These are phyloP conservation scores for Pyrgus malvae DNA, from an alignment of 2,888 invertebrate species.

Conservation along the genomic window DNA sequence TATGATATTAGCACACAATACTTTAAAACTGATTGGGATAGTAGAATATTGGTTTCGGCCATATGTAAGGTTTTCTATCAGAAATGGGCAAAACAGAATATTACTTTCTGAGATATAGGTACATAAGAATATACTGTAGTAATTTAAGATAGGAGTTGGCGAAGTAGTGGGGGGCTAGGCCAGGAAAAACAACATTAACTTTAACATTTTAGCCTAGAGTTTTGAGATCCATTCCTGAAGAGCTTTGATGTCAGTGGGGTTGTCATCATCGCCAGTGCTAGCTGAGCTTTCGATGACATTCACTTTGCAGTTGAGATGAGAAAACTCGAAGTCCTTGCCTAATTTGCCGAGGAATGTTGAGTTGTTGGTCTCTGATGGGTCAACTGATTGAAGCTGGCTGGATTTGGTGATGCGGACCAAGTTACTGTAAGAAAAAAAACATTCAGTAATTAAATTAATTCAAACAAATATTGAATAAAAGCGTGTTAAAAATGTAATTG, in stretches of 20 bases:
- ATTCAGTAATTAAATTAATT: no score
- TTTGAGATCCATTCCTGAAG: constrained; percentile 88
- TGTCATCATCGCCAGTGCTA: constrained; percentile 79
- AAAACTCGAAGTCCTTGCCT: constrained; percentile 92
- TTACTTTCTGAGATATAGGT: no score
- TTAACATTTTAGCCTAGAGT: constrained; percentile 50
- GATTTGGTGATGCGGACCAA: constrained; percentile 92
- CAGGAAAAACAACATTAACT: not conserved
- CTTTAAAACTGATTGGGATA: not conserved
- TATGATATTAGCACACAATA: not conserved
- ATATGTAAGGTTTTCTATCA: no score
- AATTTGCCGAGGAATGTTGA: constrained; percentile 86
- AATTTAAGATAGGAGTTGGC: no score
- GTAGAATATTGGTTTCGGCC: no score
- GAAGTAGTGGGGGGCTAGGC: no score
- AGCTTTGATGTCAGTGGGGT: constrained; percentile 83
- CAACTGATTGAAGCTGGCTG: constrained; percentile 89
- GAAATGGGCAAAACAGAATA: no score
- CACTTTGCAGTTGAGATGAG: constrained; percentile 86
- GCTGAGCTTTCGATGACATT: constrained; percentile 86
- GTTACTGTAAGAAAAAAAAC: constrained; percentile 80
- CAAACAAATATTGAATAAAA: no score
- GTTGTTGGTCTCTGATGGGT: constrained; percentile 83
- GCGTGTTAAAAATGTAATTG: no score
- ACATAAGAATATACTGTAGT: no score